A percentile compares a stretch with the other conserved stretches of the same genome.
Evolutionary conservation across 2,797 vertebrate species (phyloP).

Genomic region (Cephalopachus bancanus): DNA sequence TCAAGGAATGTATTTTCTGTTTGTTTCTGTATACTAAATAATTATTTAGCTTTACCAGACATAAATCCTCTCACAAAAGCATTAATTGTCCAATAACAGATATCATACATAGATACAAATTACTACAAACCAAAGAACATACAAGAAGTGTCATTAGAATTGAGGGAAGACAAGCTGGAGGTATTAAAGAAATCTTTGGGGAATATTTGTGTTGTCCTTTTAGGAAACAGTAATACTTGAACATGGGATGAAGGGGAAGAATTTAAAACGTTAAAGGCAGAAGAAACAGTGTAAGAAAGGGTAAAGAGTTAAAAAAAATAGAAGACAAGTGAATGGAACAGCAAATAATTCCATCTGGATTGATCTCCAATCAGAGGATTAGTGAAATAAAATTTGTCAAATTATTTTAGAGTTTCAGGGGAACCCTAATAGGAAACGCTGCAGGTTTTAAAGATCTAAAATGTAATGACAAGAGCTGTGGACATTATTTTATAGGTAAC

Average conservation of each 20-base stretch:
- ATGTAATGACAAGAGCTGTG: background rate
- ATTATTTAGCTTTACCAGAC: background rate
- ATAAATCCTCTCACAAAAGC: background rate
- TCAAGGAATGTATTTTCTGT: background rate
- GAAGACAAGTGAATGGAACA: slow-evolving; percentile 5
- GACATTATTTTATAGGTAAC: background rate
- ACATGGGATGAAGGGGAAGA: background rate
- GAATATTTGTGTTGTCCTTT: background rate
- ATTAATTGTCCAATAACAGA: background rate
- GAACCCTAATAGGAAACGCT: background rate
- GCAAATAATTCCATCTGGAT: background rate
- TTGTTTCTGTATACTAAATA: background rate
- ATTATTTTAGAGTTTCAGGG: slow-evolving; percentile 18
- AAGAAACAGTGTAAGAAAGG: background rate
- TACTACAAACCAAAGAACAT: background rate
- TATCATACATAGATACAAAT: background rate
- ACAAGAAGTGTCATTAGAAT: background rate
- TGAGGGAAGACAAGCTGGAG: background rate
- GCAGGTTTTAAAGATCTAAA: background rate
- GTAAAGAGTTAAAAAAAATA: background rate
- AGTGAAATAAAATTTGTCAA: slow-evolving; percentile 46
- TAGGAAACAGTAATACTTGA: background rate
- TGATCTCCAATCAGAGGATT: background rate
- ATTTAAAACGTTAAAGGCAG: background rate
- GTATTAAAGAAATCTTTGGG: background rate